Evolutionary conservation across 1,140 invertebrate species (phyloP), one percentile per base, ranked within the genome.

Genomic region (Condylostylus longicornis): DNA sequence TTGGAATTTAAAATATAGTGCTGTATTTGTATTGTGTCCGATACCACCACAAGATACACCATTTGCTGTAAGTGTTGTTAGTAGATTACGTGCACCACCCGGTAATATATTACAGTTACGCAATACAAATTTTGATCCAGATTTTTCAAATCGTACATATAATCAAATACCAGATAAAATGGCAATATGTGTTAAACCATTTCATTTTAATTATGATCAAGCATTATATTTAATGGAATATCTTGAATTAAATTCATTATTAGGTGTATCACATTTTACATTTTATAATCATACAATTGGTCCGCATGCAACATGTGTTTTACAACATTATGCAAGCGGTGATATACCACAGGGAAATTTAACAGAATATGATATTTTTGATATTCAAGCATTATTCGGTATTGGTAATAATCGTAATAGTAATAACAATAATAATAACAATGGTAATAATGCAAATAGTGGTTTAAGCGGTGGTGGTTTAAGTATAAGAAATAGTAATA

Each of bases 1-100:
- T 58, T 94, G 87, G 87, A 91, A 89, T 57, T 62, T 91, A 3
- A 87, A 87, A 52, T 94, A 89, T 61, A 90, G 84, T 47, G 88
- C 87, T 7, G 83, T 79, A 43, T 93, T 91, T 54, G 71, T 94
- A 3, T 68, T 89, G 25, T 91, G 87, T 48, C 75, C 81, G 4
- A 58, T 88, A 25, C 66, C 54, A 48, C 63, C 51, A 62, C 62
- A 73, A 74, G n/a, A 67, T 64, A 42, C 54, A 46, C 80, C 80
- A 2, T 61, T 66, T 35, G 68, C 70, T 5, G 77, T 82, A 13
- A 81, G 79, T 10, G 67, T 83, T 18, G 71, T 82, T 1, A 66
- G 69, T 8, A 62, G 65, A 37, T 47, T 75, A 0, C 63, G 67
- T 13, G 60, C 66, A 3, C 44, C 65, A 2, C 75, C 78, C 1